phyloP scores from a whole-genome alignment of 2,113 vertebrate species.

The Meleagris gallopavo region DNA sequence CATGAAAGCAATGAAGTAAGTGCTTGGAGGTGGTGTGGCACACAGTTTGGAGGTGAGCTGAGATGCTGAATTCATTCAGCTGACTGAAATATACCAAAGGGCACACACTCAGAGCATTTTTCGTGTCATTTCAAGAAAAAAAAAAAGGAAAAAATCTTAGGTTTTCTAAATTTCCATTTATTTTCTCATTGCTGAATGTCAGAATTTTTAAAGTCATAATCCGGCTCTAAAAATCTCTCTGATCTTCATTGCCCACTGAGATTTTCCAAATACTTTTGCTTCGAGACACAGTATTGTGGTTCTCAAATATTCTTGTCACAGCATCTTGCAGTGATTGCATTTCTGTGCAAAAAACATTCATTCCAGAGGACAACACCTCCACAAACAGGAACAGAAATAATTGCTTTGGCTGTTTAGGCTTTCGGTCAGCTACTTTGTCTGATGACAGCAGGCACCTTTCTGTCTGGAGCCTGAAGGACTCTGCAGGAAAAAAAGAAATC shows the following conservation, averaged over 20 bases:
- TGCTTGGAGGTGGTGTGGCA: background rate
- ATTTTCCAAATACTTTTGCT: background rate
- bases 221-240: fast-evolving
- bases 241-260: background rate
- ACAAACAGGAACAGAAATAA: background rate
- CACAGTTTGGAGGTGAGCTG: background rate
- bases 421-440: background rate
- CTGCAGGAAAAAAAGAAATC: background rate
- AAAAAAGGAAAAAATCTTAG: background rate
- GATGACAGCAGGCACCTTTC: background rate
- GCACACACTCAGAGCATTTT: background rate
- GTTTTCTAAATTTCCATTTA: background rate
- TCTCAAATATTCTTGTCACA: background rate
- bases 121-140: background rate
- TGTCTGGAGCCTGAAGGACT: background rate
- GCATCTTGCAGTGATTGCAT: background rate
- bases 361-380: background rate
- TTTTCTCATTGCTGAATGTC: background rate
- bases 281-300: background rate
- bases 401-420: background rate
- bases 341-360: background rate
- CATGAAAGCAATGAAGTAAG: conserved; percentile 95
- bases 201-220: background rate
- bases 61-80: background rate
- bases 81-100: background rate